Evolutionary conservation across 2,113 vertebrate species (phyloP).

Genomic region (Cyprinodon tularosa): DNA sequence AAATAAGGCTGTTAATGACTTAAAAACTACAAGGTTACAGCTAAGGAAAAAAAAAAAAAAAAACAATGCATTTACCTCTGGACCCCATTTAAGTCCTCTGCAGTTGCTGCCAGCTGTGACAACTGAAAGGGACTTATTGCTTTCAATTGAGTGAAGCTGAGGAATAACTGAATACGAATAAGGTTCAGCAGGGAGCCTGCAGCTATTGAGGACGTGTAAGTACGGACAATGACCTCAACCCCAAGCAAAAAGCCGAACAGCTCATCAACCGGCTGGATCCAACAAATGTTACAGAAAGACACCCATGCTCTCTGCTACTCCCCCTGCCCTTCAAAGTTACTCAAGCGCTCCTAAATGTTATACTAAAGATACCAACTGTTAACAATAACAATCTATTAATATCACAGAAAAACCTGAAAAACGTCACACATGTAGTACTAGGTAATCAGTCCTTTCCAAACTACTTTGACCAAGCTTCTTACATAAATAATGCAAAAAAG

Average conservation of each 20-base stretch:
- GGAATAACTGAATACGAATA: conserved; percentile 69
- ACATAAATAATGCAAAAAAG: conserved; percentile 70
- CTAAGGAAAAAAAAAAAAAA: not conserved
- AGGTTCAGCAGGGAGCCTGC: conserved; percentile 63
- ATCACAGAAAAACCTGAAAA: conserved; percentile 26
- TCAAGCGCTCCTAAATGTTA: not conserved
- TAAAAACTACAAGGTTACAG: conserved; percentile 7
- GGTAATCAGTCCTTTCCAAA: conserved; percentile 25
- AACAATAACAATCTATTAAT: conserved; percentile 2
- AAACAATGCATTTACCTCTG: conserved; percentile 1
- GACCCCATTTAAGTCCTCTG: conserved; percentile 4
- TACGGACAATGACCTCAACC: conserved; percentile 66
- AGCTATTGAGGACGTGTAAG: conserved; percentile 65
- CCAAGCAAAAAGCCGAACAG: conserved; percentile 60
- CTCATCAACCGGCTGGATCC: conserved; percentile 68
- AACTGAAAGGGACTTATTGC: conserved; percentile 33
- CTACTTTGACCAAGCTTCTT: conserved; percentile 38
- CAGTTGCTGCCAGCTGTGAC: conserved; percentile 14
- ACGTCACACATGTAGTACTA: not conserved
- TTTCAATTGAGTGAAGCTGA: conserved; percentile 51
- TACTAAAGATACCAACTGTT: conserved; percentile 1
- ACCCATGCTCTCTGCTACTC: conserved; percentile 49
- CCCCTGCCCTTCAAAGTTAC: conserved; percentile 29
- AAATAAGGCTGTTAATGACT: conserved; percentile 8
- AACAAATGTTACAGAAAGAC: conserved; percentile 67